These are phyloP conservation scores for Merodon equestris DNA, from an alignment of 2,888 invertebrate genomes.

Conservation along the genomic window DNA sequence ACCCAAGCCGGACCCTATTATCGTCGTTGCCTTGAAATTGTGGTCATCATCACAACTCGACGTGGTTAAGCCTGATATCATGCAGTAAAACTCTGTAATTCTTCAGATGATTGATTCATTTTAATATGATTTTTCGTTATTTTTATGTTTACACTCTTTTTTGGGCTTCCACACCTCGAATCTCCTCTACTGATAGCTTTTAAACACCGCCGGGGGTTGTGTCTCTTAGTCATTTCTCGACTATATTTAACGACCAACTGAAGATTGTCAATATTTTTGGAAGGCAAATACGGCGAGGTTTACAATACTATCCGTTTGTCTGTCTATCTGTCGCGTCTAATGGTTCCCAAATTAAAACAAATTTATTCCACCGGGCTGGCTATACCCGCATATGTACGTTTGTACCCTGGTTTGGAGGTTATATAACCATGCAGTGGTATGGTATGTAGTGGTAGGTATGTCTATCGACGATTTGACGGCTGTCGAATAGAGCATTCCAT, in stretches of 20 bases:
- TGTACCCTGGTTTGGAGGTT: no score
- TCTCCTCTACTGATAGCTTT: constrained; percentile 16
- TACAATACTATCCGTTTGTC: neutral
- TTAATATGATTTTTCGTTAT: constrained; percentile 14
- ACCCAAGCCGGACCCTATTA: no score
- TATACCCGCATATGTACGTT: neutral
- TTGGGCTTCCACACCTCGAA: constrained; percentile 28
- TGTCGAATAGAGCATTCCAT: constrained; percentile 34
- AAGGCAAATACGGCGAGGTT: constrained; percentile 1
- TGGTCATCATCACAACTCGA: constrained; percentile 19
- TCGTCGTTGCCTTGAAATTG: constrained; percentile 5
- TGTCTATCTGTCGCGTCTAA: constrained; percentile 9
- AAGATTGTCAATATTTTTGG: constrained; percentile 34
- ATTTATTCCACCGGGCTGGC: constrained; percentile 18
- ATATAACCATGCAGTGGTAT: no score
- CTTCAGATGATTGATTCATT: neutral
- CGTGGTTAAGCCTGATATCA: no score
- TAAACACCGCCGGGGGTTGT: constrained; percentile 12
- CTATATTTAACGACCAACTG: constrained; percentile 18
- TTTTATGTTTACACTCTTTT: constrained; percentile 17
- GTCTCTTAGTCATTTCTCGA: constrained; percentile 23
- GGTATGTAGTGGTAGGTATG: no score
- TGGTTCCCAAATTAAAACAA: constrained; percentile 14
- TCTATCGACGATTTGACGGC: constrained; percentile 34
- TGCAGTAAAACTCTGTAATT: no score